Conservation (phyloP, 2,797 vertebrate species). For the Octomys mimax region DNA sequence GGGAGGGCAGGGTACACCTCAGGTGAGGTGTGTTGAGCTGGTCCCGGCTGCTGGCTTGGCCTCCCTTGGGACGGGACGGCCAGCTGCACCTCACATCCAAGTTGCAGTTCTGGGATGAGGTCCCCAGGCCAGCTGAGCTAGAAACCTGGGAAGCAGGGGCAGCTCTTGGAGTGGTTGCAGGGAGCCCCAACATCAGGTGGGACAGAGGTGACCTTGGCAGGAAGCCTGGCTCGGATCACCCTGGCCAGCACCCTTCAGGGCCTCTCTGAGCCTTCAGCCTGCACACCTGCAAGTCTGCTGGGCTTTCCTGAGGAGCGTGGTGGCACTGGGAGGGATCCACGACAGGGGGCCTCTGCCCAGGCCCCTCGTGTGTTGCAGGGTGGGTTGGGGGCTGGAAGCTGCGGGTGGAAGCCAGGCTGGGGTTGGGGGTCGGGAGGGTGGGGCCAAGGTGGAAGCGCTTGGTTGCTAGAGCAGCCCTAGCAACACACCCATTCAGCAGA, state of each 20-base stretch:
- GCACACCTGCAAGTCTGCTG: accelerated
- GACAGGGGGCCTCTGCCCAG: slow-evolving; percentile 63
- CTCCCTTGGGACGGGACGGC: neutral
- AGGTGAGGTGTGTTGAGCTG: neutral
- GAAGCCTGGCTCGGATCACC: neutral
- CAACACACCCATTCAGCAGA: slow-evolving; percentile 82
- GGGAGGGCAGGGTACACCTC: neutral
- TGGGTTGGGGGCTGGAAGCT: neutral
- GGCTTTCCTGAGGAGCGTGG: neutral
- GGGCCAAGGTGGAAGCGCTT: slow-evolving; percentile 63
- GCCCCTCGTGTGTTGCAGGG: neutral
- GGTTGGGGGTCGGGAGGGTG: slow-evolving; percentile 35
- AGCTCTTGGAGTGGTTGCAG: neutral
- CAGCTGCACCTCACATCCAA: neutral
- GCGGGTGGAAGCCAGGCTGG: too few relatives aligned
- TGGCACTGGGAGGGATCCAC: slow-evolving; percentile 41
- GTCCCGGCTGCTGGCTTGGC: neutral
- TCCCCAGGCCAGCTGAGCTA: neutral
- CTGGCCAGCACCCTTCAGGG: neutral
- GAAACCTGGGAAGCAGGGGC: neutral
- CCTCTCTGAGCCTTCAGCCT: neutral
- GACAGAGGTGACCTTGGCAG: neutral
- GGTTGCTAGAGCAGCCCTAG: slow-evolving; percentile 82
- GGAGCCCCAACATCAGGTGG: neutral
- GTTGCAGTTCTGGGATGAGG: neutral